Base-by-base conservation (phyloP, 2,113 vertebrate species). In the Clarias gariepinus region DNA sequence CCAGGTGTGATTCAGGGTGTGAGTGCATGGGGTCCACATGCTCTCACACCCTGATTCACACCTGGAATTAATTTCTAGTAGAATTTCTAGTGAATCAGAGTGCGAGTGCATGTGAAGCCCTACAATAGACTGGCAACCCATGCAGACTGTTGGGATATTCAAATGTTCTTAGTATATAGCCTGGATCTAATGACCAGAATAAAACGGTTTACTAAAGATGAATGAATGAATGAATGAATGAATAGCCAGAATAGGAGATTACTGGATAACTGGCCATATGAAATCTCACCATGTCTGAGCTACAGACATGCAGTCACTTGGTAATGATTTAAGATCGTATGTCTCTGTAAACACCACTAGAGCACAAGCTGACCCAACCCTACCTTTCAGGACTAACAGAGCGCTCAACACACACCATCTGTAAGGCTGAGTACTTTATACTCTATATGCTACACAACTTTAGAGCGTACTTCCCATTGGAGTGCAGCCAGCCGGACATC, bases 381-480 rank as follows among this genome's bases (percentile, higher is more conserved):
- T 81, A 28, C 33, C 55, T 81, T 81, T 71, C 47, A 69, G 41
- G 52, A 25, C 60, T 78, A 85, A 86, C 77, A 69, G 7, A 23
- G 28, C 13, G 61, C 47, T 79, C n/a, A 7, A 57, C 47, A 63
- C 76, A 86, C 84, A 69, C 61, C 47, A 55, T 36, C 58, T 82
- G 61, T 4, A 63, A 63, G 80, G 28, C 41, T 9, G 7, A n/a
- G 33, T 69, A 69, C 10, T 47, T 25, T 30, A 60, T 61, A 21
- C 74, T 84, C 82, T 82, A 25, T 74, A 47, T 85, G 64, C 73
- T 85, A 8, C 57, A 63, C 0, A 10, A 19, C 63, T 83, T 80
- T 85, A 64, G 47, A 57, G 68, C 13, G 55, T 57, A 68, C 41
- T 8, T 79, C 81, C 82, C 63, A 52, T 52, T 88, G 61, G 78